Evolutionary conservation across 1,140 invertebrate genomes (phyloP).

Genomic region (Drosophila kepulauana): DNA sequence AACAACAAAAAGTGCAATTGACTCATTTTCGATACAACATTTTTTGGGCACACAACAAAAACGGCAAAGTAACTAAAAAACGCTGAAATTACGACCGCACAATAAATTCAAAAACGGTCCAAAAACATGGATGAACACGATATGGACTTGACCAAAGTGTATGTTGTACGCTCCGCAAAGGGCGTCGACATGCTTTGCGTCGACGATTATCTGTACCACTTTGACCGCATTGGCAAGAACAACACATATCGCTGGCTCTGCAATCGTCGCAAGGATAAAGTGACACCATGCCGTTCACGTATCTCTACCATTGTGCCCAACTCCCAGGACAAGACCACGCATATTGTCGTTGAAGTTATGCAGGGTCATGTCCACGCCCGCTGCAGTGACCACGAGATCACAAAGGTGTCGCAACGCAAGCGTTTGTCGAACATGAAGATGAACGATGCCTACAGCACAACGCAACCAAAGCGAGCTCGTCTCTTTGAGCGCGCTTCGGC

Average conservation of each 20-base stretch:
- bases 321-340: slow-evolving; percentile 57
- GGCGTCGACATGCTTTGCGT: slow-evolving; percentile 80
- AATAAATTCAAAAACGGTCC: slow-evolving; percentile 52
- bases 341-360: slow-evolving; percentile 65
- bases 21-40: slow-evolving; percentile 68
- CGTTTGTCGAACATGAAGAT: slow-evolving; percentile 67
- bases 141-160: slow-evolving; percentile 72
- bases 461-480: slow-evolving; percentile 65
- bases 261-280: slow-evolving; percentile 77
- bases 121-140: slow-evolving; percentile 54
- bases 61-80: slow-evolving; percentile 58
- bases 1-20: slow-evolving; percentile 48
- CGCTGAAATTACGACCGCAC: slow-evolving; percentile 49
- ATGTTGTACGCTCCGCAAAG: slow-evolving; percentile 78
- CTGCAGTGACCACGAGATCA: slow-evolving; percentile 72
- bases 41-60: slow-evolving; percentile 64
- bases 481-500: slow-evolving; percentile 65
- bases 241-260: slow-evolving; percentile 79
- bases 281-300: slow-evolving; percentile 69
- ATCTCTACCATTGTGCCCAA: slow-evolving; percentile 73
- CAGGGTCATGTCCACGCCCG: slow-evolving; percentile 70
- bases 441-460: slow-evolving; percentile 68
- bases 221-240: slow-evolving; percentile 71
- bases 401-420: slow-evolving; percentile 77
- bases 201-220: slow-evolving; percentile 77